Evolutionary conservation across 2,888 invertebrate genomes (phyloP).

Genomic region (Pristionchus japonicus): DNA sequence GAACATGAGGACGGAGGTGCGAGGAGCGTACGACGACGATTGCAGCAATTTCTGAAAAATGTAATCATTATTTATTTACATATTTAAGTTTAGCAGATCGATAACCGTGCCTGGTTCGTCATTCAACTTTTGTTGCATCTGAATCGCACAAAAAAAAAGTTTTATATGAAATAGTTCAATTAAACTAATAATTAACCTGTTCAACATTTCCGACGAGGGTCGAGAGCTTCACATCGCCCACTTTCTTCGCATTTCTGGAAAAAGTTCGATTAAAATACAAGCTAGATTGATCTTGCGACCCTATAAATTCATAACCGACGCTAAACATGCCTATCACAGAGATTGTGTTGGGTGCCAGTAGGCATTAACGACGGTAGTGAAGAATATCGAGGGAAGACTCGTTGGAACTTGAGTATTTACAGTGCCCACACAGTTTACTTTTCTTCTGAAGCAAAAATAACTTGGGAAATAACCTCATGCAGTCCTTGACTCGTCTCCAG

Average conservation of each 20-base stretch:
- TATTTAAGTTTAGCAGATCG: too few species aligned
- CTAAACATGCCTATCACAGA: background rate
- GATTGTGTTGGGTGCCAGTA: background rate
- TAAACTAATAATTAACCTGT: background rate
- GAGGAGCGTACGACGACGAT: slow-evolving; percentile 20
- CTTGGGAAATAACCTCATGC: background rate
- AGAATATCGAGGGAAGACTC: background rate
- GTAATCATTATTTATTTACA: background rate
- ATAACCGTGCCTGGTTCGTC: too few species aligned
- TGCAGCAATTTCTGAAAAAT: slow-evolving; percentile 5
- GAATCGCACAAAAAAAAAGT: background rate
- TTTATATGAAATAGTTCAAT: background rate
- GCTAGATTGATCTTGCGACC: too few species aligned
- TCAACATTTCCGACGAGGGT: slow-evolving; percentile 7
- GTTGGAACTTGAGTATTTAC: background rate
- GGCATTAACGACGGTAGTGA: background rate
- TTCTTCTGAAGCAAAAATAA: background rate
- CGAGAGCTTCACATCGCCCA: background rate
- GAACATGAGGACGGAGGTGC: slow-evolving; percentile 3
- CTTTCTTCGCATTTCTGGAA: slow-evolving; percentile 24
- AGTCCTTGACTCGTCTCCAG: slow-evolving; percentile 30
- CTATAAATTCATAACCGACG: background rate
- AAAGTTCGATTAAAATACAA: too few species aligned
- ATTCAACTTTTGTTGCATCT: too few species aligned
- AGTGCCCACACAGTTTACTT: background rate